Evolutionary conservation across 2,797 vertebrate species (phyloP), one percentile per base, ranked within the genome.

Genomic region (Neosalanx taihuensis): DNA sequence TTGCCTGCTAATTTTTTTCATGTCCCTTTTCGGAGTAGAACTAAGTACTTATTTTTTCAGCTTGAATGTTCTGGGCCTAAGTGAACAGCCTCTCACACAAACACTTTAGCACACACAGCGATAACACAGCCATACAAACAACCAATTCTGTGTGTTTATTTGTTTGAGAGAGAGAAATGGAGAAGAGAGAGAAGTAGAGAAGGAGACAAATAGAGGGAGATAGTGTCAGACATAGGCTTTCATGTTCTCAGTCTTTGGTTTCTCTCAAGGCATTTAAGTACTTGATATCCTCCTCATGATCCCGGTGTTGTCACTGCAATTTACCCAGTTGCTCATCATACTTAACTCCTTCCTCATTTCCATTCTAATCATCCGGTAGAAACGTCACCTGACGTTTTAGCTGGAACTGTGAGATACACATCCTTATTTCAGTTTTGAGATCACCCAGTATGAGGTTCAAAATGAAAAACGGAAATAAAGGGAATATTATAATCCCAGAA

Each of bases 251-350:
- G 82, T 71, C 81, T 85, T 80, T 87, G 83, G 85, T 88, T 84
- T 89, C 88, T 89, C 85, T 82, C 30, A 76, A 88, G 86, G 83
- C 86, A 80, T 85, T 87, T 90, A 89, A 88, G 87, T 79, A 86
- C 88, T 86, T 85, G 85, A 87, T 88, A 89, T 87, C 82, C 87
- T 86, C 76, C 73, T 76, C 71, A 78, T 87, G 82, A 91, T 89
- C 89, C 64, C 83, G 82, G 84, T 89, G 90, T 90, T 91, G 90
- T 90, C 90, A 89, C 84, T 82, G 89, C 88, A 80, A 89, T 91
- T 88, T 90, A 86, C 88, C 83, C 84, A 86, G 86, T 91, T 86
- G 89, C 89, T 90, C 88, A 87, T 92, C 90, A 91, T 87, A 79
- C 87, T 91, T 89, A 88, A 90, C 83, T 86, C 75, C 78, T 81